phyloP scores from a whole-genome alignment of 2,797 vertebrate species.

The Pangasius macronema region DNA sequence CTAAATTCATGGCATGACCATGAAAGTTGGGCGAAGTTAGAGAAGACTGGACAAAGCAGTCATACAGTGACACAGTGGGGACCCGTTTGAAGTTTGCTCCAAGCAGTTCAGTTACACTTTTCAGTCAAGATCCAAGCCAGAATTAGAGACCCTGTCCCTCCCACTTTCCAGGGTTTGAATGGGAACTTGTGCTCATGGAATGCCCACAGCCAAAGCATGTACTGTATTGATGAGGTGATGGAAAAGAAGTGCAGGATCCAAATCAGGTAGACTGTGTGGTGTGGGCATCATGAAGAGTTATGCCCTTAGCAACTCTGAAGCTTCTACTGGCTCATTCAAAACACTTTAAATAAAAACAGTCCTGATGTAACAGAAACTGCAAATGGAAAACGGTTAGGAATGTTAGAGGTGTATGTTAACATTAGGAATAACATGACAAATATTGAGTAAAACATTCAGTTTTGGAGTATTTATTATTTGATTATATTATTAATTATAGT shows the following conservation, averaged over 20 bases:
- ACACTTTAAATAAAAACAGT: constrained; percentile 12
- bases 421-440: constrained; percentile 3
- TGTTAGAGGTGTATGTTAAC: background rate
- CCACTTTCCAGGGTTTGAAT: constrained; percentile 44
- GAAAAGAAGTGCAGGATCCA: constrained; percentile 24
- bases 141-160: constrained; percentile 37
- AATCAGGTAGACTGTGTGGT: constrained; percentile 10
- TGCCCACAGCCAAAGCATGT: background rate
- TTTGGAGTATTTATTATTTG: background rate
- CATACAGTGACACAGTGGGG: constrained; percentile 46
- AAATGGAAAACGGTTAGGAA: background rate
- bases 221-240: constrained; percentile 29
- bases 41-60: constrained; percentile 46
- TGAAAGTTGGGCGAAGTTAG: constrained; percentile 18
- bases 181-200: background rate
- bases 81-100: constrained; percentile 52
- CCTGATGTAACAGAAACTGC: background rate
- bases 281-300: constrained; percentile 1
- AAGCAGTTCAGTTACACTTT: constrained; percentile 62
- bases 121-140: constrained; percentile 58
- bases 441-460: background rate
- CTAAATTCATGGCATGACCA: constrained; percentile 17
- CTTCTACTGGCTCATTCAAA: constrained; percentile 19
- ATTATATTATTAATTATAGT: too few relatives aligned
- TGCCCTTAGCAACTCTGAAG: background rate